phyloP scores from a whole-genome alignment of 2,113 vertebrate species.

The Sphaerodactylus townsendi region DNA sequence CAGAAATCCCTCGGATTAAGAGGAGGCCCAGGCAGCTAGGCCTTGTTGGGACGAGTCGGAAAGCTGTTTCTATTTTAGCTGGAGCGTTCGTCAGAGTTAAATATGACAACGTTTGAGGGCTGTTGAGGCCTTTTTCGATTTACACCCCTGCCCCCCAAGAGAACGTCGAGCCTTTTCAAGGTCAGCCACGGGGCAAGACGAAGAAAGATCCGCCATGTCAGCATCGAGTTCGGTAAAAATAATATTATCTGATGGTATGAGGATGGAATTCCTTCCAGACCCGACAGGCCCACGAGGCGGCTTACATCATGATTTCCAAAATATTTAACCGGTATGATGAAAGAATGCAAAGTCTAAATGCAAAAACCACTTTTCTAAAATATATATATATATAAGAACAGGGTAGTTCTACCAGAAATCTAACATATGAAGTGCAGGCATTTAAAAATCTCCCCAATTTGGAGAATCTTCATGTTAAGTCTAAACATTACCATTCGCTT shows the following conservation, averaged over 20 bases:
- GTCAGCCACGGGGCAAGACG: conserved; percentile 20
- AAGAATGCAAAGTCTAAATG: neutral
- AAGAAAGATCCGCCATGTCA: neutral
- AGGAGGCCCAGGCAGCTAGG: conserved; percentile 50
- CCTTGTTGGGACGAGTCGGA: conserved; percentile 53
- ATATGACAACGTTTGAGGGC: conserved; percentile 39
- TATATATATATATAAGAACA: neutral
- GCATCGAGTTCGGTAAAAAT: neutral
- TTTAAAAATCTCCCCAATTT: neutral
- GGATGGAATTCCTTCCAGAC: neutral
- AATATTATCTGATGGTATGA: neutral
- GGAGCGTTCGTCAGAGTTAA: conserved; percentile 56
- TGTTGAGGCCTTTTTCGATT: neutral
- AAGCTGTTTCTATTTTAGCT: conserved; percentile 70
- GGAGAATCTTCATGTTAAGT: neutral
- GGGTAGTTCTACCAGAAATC: neutral
- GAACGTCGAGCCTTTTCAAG: conserved; percentile 29
- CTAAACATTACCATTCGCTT: neutral
- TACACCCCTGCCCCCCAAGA: conserved; percentile 5
- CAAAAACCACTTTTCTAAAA: neutral
- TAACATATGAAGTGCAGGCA: neutral
- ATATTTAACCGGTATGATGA: neutral
- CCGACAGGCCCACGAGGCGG: neutral
- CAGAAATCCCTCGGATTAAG: conserved; percentile 72
- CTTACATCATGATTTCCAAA: neutral